Evolutionary conservation across 1,140 invertebrate genomes (phyloP), one percentile per base, ranked within the genome.

Genomic region (Littorina saxatilis): DNA sequence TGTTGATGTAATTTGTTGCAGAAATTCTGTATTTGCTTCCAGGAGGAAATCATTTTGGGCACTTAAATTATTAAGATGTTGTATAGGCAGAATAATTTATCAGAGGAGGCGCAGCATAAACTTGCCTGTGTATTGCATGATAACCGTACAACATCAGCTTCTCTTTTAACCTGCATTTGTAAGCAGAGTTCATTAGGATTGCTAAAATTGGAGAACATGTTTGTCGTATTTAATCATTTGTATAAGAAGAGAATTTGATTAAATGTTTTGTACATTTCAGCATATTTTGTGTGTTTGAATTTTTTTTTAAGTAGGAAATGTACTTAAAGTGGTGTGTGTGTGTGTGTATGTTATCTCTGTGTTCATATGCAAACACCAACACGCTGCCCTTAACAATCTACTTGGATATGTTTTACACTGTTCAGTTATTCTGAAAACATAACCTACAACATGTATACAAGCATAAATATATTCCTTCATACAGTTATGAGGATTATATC

Each of bases 211-310:
- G n/a, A 23, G 55, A 23, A 4, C 4, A 23, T 58, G 55, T 23
- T 27, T 23, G 55, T 58, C n/a, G n/a, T 58, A 27, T 23, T 58
- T 9, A 13, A 58, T 23, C n/a, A 27, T 58, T 73, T 73, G 39
- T 47, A 73, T 50, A 29, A 73, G 43, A 50, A 73, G 40, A 73
- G 58, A 50, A 50, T 27, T 40, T 73, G 70, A 73, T 73, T 73
- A 47, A 73, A 68, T 40, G 66, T 37, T 68, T 68, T 68, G 66
- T 68, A 68, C 35, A 68, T 39, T 66, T 32, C 4, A 58, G 55
- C 27, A 23, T 63, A 32, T 63, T 15, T 32, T 32, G 61, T 40
- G 5, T 68, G 23, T 39, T 9, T 39, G 35, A 5, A 4, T 58
- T 20, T 23, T 27, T 20, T 50, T 50, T 50, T 9, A 50, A 20